Conservation (phyloP, 2,113 vertebrate genomes). For the Corythornis vintsioides region DNA sequence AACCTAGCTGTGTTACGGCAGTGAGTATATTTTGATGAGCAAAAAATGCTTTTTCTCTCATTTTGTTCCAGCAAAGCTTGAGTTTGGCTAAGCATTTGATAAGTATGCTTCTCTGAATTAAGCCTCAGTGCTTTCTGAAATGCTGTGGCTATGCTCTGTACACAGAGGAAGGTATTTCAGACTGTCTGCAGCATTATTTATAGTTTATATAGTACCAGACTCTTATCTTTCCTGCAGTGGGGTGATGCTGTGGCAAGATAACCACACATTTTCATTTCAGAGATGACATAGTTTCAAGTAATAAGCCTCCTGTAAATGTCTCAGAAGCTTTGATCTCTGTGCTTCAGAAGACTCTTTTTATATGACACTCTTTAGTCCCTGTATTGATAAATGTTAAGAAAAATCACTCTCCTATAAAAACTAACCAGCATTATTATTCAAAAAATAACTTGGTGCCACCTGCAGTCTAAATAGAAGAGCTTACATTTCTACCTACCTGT, state of each 20-base stretch:
- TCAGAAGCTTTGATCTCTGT: background rate
- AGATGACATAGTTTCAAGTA: background rate
- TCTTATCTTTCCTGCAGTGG: background rate
- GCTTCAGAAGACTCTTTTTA: background rate
- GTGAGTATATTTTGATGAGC: conserved; percentile 72
- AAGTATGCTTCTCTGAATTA: background rate
- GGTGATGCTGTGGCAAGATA: background rate
- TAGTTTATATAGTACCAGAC: background rate
- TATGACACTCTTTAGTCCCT: background rate
- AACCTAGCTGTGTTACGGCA: conserved; percentile 91
- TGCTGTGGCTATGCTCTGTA: background rate
- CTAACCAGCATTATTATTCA: background rate
- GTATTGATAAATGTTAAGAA: background rate
- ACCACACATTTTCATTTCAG: background rate
- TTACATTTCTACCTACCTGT: background rate
- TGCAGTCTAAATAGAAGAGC: background rate
- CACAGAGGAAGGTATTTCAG: background rate
- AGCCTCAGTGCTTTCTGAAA: background rate
- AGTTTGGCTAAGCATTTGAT: background rate
- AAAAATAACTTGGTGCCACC: background rate
- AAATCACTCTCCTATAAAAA: background rate
- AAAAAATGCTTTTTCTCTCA: background rate
- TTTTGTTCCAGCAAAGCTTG: background rate
- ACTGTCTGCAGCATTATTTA: background rate
- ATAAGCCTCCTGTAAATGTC: background rate